Conservation (phyloP, 2,888 invertebrate species). For the Graphium colonna region DNA sequence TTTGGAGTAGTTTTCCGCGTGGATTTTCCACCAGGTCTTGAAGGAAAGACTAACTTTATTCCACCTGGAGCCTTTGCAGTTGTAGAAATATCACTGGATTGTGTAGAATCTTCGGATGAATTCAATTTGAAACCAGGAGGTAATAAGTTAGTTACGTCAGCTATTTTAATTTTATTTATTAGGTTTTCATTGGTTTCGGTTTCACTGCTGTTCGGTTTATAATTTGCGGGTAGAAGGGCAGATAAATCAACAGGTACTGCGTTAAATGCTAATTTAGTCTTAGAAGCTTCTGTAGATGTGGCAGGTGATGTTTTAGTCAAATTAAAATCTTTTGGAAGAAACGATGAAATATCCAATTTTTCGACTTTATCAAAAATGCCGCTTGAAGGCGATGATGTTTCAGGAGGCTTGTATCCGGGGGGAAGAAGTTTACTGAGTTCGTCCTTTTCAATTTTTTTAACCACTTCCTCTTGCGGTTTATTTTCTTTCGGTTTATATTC, state of each 20-base stretch:
- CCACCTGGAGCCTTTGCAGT: constrained; percentile 63
- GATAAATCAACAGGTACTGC: constrained; percentile 72
- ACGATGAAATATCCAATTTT: constrained; percentile 73
- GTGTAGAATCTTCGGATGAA: constrained; percentile 40
- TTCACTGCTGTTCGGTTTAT: constrained; percentile 59
- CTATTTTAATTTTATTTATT: constrained; percentile 50
- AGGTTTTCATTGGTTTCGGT: constrained; percentile 36
- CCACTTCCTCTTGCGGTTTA: constrained; percentile 57
- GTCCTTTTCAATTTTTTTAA: constrained; percentile 74
- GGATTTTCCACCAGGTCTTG: constrained; percentile 85
- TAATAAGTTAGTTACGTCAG: constrained; percentile 81
- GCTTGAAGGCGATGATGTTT: constrained; percentile 42
- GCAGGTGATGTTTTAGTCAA: constrained; percentile 39
- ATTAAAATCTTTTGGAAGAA: constrained; percentile 83
- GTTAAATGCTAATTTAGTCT: constrained; percentile 44
- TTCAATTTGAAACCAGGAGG: constrained; percentile 81
- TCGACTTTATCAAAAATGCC: constrained; percentile 50
- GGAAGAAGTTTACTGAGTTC: constrained; percentile 82
- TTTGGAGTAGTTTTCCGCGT: constrained; percentile 80
- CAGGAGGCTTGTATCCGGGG: constrained; percentile 81
- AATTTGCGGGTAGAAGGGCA: constrained; percentile 83
- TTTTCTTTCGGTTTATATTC: constrained; percentile 73
- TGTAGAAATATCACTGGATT: constrained; percentile 39
- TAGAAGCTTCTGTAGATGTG: constrained; percentile 51
- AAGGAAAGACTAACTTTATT: constrained; percentile 89